phyloP scores from a whole-genome alignment of 53 echinoderm and acorn worm genomes.

The Mesocentrotus franciscanus region DNA sequence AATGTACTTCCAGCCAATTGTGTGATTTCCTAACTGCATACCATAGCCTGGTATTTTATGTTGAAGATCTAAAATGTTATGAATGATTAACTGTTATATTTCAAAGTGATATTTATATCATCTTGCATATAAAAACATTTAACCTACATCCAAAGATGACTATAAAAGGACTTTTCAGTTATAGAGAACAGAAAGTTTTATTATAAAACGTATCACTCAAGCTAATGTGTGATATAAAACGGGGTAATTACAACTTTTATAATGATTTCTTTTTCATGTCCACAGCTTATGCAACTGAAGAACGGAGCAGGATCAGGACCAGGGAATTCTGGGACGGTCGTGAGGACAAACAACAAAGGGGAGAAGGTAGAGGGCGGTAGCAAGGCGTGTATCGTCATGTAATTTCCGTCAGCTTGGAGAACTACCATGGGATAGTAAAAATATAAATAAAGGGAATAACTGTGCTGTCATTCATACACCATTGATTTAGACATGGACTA shows the following conservation, averaged over 20 bases:
- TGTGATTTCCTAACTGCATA: too few relatives aligned
- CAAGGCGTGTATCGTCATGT: conserved; percentile 73
- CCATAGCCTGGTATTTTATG: too few relatives aligned
- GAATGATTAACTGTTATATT: background rate
- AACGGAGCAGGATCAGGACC: background rate
- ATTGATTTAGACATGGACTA: background rate
- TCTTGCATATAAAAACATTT: background rate
- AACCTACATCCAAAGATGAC: background rate
- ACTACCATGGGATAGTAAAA: background rate
- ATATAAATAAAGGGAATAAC: background rate
- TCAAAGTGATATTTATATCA: background rate
- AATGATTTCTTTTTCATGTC: background rate
- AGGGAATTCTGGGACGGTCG: conserved; percentile 52
- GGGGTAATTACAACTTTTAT: background rate
- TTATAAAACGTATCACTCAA: background rate
- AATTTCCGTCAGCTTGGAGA: background rate
- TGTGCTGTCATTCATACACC: background rate
- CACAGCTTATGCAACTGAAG: conserved; percentile 51
- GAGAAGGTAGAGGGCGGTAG: conserved; percentile 73
- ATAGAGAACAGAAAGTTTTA: background rate
- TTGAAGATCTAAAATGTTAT: background rate
- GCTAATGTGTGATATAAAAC: background rate
- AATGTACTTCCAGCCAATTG: too few relatives aligned
- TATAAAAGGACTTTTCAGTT: background rate
- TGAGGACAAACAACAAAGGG: conserved; percentile 64